Evolutionary conservation across 35 echinoderm and acorn worm species (phyloP), one percentile per base, ranked within the genome.

Genomic region (Eucidaris tribuloides): DNA sequence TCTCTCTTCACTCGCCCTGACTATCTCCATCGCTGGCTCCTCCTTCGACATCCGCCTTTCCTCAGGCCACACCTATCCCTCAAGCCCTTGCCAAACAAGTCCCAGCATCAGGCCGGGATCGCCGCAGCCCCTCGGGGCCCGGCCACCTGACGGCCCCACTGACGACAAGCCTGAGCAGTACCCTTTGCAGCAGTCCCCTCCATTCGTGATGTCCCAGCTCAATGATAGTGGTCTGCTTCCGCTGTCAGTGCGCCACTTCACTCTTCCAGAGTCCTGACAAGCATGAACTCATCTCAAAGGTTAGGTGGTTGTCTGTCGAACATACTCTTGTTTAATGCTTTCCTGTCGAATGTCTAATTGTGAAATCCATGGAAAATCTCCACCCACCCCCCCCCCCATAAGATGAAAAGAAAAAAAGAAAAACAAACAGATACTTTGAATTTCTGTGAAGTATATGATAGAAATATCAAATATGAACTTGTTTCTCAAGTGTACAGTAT

Each of bases 261-360:
- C 89, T 86, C 37, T 71, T 92, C 58, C 89, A 92, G 46, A 86
- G 82, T 36, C 89, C 89, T 81, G 89, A 91, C 59, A 90, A 71
- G 50, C 42, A 54, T 42, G 46, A 71, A n/a, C n/a, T n/a, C 28
- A 5, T n/a, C 61, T 58, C 50, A 55, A 81, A 71, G 83, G 87
- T 78, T 89, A 72, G 52, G 27, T 17, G 15, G 56, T 19, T 59
- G n/a, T n/a, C n/a, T n/a, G n/a, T n/a, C n/a, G n/a, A n/a, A n/a
- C n/a, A n/a, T n/a, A n/a, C n/a, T n/a, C n/a, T n/a, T n/a, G n/a
- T n/a, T n/a, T n/a, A n/a, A n/a, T n/a, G n/a, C n/a, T n/a, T n/a
- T n/a, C n/a, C n/a, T n/a, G n/a, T n/a, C n/a, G n/a, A n/a, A n/a
- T n/a, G n/a, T n/a, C n/a, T n/a, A n/a, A n/a, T n/a, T n/a, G n/a